These are phyloP conservation scores for Perizoma flavofasciatum DNA, from an alignment of 2,888 invertebrate genomes.

Conservation along the genomic window DNA sequence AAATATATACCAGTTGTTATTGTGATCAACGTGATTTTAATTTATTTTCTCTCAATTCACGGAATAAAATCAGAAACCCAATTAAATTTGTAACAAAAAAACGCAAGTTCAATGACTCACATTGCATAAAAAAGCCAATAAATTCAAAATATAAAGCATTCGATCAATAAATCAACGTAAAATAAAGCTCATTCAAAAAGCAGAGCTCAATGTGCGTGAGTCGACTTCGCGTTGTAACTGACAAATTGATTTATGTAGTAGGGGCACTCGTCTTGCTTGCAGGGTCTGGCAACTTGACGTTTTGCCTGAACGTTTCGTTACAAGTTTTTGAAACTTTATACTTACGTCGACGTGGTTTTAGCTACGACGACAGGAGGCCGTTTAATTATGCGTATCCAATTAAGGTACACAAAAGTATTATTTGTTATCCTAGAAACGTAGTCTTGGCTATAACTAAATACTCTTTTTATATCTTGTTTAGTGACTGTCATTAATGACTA, in stretches of 20 bases:
- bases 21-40: no score
- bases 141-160: conserved; percentile 33
- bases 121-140: conserved; percentile 27
- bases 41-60: no score
- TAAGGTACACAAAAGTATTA: no score
- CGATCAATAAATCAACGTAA: conserved; percentile 39
- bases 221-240: conserved; percentile 66
- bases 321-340: conserved; percentile 30
- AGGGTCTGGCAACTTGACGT: conserved; percentile 54
- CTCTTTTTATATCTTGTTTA: no score
- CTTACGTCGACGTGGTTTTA: conserved; percentile 1
- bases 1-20: no score
- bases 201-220: conserved; percentile 46
- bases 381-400: no score
- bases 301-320: conserved; percentile 51
- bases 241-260: conserved; percentile 80
- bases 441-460: no score
- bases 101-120: conserved; percentile 10
- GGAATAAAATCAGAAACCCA: conserved; percentile 12
- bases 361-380: no score
- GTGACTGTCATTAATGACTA: no score
- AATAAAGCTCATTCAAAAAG: conserved; percentile 30
- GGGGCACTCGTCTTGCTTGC: conserved; percentile 35
- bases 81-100: conserved; percentile 3
- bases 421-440: no score